These are phyloP conservation scores for Philereme vetulata DNA, from an alignment of 2,888 invertebrate species.

Conservation along the genomic window DNA sequence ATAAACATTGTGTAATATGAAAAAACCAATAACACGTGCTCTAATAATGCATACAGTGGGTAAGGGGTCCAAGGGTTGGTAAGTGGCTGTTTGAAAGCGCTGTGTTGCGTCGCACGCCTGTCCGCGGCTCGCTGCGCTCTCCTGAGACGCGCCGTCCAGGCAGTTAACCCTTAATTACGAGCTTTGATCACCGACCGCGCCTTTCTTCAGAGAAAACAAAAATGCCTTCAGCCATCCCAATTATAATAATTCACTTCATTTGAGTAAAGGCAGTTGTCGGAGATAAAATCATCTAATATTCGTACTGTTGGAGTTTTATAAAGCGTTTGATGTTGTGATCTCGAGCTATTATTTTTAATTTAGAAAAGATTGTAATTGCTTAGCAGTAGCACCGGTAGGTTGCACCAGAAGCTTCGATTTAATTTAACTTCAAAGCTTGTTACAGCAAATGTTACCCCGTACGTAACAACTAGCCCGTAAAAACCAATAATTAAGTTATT, in stretches of 20 bases:
- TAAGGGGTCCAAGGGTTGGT: not conserved
- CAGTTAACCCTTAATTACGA: slow-evolving; percentile 37
- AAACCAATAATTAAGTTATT: slow-evolving; percentile 15
- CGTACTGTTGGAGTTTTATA: not conserved
- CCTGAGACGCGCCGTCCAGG: slow-evolving; percentile 17
- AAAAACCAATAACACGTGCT: too few relatives aligned
- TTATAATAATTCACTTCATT: slow-evolving; percentile 47
- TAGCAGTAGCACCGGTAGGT: too few relatives aligned
- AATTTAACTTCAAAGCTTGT: not conserved
- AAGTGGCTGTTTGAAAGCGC: not conserved
- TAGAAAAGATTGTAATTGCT: too few relatives aligned
- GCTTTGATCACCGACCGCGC: slow-evolving; percentile 25
- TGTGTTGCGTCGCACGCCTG: not conserved
- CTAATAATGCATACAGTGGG: too few relatives aligned
- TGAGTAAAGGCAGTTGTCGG: slow-evolving; percentile 19
- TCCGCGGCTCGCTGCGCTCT: slow-evolving; percentile 7
- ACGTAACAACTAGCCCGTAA: slow-evolving; percentile 7
- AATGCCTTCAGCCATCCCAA: slow-evolving; percentile 39
- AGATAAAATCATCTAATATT: slow-evolving; percentile 11
- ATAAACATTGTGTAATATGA: too few relatives aligned
- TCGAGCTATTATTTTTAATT: too few relatives aligned
- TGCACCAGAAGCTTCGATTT: too few relatives aligned
- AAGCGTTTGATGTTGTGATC: slow-evolving; percentile 10
- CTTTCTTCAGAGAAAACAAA: slow-evolving; percentile 36
- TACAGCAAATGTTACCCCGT: not conserved